Evolutionary conservation across 1,140 invertebrate species (phyloP).

Genomic region (Trichomalopsis sarcophagae): DNA sequence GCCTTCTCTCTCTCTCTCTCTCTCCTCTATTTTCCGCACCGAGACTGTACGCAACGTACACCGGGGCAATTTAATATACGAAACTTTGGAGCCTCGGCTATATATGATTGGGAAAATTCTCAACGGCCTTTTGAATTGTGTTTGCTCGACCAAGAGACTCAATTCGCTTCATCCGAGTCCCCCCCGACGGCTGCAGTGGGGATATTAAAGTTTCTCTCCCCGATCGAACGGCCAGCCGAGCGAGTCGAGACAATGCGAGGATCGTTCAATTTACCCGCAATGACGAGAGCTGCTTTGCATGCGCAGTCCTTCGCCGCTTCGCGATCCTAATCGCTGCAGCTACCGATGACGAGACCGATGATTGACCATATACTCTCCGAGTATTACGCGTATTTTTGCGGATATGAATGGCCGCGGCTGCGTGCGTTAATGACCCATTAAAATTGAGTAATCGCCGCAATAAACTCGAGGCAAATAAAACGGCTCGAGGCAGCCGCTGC

Average conservation of each 20-base stretch:
- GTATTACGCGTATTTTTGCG: no score
- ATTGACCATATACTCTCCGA: no score
- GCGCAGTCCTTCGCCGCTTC: slow-evolving; percentile 2
- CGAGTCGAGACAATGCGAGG: no score
- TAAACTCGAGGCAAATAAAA: no score
- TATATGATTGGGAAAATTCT: no score
- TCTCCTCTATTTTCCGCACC: no score
- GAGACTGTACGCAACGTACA: neutral
- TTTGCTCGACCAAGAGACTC: neutral
- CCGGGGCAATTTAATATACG: slow-evolving; percentile 5
- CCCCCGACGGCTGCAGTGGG: no score
- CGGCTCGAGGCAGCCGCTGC: no score
- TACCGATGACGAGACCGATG: no score
- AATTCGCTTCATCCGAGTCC: no score
- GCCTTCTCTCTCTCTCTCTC: neutral
- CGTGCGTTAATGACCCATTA: slow-evolving; percentile 29
- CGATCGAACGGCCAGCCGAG: no score
- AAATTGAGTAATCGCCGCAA: neutral
- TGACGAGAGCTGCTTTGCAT: neutral
- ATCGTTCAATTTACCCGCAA: no score
- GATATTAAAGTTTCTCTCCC: slow-evolving; percentile 2
- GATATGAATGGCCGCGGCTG: neutral
- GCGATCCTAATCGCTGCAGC: slow-evolving; percentile 24
- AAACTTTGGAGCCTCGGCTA: neutral
- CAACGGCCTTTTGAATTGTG: slow-evolving; percentile 14